phyloP scores from a whole-genome alignment of 2,888 invertebrate species.

The Gasteruption jaculator region DNA sequence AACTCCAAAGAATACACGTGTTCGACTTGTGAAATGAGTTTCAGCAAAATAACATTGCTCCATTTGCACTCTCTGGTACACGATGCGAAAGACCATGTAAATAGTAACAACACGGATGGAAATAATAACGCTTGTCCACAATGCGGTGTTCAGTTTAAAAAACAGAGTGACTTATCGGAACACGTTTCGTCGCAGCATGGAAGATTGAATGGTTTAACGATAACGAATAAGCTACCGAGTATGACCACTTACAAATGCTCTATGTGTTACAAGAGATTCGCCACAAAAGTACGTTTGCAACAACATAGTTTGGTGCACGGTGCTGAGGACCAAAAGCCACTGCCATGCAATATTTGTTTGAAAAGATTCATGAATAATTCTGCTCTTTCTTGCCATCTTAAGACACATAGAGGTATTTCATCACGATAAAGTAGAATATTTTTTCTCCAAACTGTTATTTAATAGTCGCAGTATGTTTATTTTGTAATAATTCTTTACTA shows the following conservation, averaged over 20 bases:
- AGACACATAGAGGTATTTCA: slow-evolving; percentile 63
- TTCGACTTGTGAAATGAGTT: slow-evolving; percentile 44
- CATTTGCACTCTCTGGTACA: slow-evolving; percentile 56
- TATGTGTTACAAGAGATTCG: slow-evolving; percentile 64
- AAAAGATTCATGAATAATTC: slow-evolving; percentile 70
- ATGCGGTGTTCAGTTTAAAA: slow-evolving; percentile 36
- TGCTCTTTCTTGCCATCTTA: slow-evolving; percentile 67
- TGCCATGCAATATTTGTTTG: slow-evolving; percentile 63
- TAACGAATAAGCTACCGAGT: slow-evolving; percentile 46
- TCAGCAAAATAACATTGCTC: slow-evolving; percentile 51
- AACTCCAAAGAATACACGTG: slow-evolving; percentile 47
- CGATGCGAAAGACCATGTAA: slow-evolving; percentile 43
- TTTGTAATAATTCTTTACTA: neutral
- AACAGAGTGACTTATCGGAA: slow-evolving; percentile 49
- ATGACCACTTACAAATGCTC: slow-evolving; percentile 57
- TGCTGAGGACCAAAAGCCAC: slow-evolving; percentile 65
- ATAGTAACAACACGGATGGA: slow-evolving; percentile 31
- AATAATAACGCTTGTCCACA: slow-evolving; percentile 36
- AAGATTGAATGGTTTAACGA: slow-evolving; percentile 29
- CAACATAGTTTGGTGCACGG: slow-evolving; percentile 66
- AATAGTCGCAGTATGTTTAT: no score
- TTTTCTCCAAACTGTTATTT: no score
- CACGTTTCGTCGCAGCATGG: slow-evolving; percentile 54
- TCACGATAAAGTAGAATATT: slow-evolving; percentile 23
- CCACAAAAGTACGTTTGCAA: slow-evolving; percentile 60